A percentile compares a stretch with the other conserved stretches of the same genome.
These are phyloP conservation scores for Leptobrachium leishanense DNA, from an alignment of 2,113 vertebrate genomes.

Conservation along the genomic window DNA sequence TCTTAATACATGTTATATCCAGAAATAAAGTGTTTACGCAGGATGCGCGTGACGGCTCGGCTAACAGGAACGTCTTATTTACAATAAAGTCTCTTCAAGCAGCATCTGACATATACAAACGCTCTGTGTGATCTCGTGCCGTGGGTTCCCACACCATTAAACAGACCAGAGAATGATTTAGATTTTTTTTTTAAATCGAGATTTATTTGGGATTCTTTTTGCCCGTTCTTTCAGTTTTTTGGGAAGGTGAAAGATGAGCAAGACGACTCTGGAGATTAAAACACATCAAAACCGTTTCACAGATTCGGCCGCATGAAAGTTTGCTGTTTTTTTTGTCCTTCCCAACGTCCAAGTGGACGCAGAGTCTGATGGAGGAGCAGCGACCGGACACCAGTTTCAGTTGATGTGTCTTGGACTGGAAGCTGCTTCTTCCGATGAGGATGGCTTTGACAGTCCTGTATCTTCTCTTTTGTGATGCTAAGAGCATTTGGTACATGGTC, in stretches of 20 bases:
- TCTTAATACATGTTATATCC: constrained; percentile 37
- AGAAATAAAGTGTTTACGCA: constrained; percentile 36
- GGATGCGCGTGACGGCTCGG: constrained; percentile 6
- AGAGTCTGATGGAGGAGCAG: too few species aligned
- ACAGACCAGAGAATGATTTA: constrained; percentile 2
- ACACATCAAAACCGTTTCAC: not conserved
- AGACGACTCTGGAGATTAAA: not conserved
- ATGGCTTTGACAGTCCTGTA: too few species aligned
- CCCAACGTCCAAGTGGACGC: too few species aligned
- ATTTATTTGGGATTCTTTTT: not conserved
- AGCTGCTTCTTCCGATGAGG: too few species aligned
- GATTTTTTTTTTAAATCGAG: constrained; percentile 17
- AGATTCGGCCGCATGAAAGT: not conserved
- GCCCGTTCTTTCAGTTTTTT: not conserved
- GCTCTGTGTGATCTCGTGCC: constrained; percentile 28
- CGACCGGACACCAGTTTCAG: too few species aligned
- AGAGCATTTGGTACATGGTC: too few species aligned
- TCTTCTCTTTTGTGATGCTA: too few species aligned
- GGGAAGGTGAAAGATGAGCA: constrained; percentile 13
- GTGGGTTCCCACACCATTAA: not conserved
- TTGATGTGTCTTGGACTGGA: too few species aligned
- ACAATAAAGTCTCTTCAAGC: constrained; percentile 14
- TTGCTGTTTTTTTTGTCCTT: not conserved
- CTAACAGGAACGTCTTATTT: constrained; percentile 32
- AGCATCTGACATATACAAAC: constrained; percentile 31